A percentile compares a stretch with the other conserved stretches of the same genome.
Conservation (phyloP, 2,797 vertebrate species). For the Cheracebus regulus region DNA sequence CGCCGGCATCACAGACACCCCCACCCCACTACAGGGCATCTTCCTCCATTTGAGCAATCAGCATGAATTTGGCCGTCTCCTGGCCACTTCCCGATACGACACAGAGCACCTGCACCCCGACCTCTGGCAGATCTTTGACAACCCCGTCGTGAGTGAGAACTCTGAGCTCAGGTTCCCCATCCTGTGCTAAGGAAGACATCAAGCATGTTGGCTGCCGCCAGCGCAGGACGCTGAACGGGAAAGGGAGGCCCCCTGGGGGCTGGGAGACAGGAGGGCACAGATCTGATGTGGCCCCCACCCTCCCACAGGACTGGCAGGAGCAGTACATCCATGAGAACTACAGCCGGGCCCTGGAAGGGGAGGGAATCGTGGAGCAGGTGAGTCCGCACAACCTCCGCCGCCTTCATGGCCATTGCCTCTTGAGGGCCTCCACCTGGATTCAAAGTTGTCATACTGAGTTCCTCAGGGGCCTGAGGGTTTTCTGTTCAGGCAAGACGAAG, state of each 20-base stretch:
- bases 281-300: not conserved
- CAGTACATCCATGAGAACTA: conserved; percentile 92
- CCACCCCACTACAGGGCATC: conserved; percentile 84
- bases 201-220: too few relatives aligned
- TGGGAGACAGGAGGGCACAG: not conserved
- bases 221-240: not conserved
- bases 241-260: not conserved
- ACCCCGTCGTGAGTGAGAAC: conserved; percentile 86
- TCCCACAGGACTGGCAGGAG: conserved; percentile 91
- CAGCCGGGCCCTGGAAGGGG: conserved; percentile 87
- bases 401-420: not conserved
- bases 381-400: accelerated
- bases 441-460: not conserved
- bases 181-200: not conserved
- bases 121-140: conserved; percentile 95
- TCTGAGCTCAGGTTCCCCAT: not conserved
- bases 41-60: conserved; percentile 93
- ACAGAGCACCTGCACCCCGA: conserved; percentile 89
- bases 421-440: too few relatives aligned
- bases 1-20: not conserved
- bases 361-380: conserved; percentile 87
- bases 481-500: not conserved
- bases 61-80: conserved; percentile 90
- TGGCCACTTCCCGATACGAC: conserved; percentile 89
- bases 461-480: not conserved